Evolutionary conservation across 2,888 invertebrate species (phyloP), one percentile per base, ranked within the genome.

Genomic region (Chrysolina americana): DNA sequence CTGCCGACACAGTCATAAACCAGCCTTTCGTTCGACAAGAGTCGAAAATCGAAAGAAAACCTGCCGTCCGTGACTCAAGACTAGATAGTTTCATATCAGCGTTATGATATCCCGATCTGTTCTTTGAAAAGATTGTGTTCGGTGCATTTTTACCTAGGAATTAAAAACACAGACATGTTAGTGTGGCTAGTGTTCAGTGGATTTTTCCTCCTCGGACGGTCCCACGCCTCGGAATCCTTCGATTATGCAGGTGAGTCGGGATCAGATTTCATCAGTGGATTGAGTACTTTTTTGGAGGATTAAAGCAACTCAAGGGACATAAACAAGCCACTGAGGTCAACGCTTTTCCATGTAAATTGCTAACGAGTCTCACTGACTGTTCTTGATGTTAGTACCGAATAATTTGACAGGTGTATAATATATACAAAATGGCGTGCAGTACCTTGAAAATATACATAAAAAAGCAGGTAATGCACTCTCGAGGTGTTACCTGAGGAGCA

Each of bases 161-260:
- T 76, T 79, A 79, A 75, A 73, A 70, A 74, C 73, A 77, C 72
- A 79, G 77, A 79, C 81, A 82, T 82, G 82, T 74, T 76, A 77
- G 76, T 80, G 75, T 74, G 77, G 76, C 77, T 76, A 76, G 79
- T 81, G 78, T 72, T 79, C 77, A 79, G 81, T 77, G 72, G 80
- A 65, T 71, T 79, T 70, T 72, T 82, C 76, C 75, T 82, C 70
- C 62, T 81, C 65, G 82, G 82, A 81, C 79, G 78, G 74, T 77
- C 75, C 68, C 68, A 73, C 70, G 79, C 80, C 41, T 74, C 74
- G 47, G 78, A 81, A 48, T 73, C 78, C 59, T 78, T 76, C 76
- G 81, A 82, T 76, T 80, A 79, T 74, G 77, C 78, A 81, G 82
- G 82, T 82, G 78, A 80, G 82, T 74, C 63, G 36, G 56, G 59